Evolutionary conservation across 2,797 vertebrate species (phyloP).

Genomic region (Danio kyathit): DNA sequence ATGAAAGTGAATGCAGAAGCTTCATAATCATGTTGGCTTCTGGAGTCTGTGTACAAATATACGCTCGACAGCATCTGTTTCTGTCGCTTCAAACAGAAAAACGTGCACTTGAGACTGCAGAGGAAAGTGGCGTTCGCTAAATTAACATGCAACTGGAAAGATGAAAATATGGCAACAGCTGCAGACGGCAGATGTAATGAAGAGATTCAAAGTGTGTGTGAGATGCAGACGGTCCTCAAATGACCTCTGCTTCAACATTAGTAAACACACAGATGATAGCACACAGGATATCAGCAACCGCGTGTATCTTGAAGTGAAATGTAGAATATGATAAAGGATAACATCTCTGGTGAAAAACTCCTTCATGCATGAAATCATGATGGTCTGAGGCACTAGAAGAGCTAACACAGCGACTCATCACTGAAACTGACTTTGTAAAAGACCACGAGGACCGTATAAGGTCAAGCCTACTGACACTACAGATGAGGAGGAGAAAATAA

Average conservation of each 20-base stretch:
- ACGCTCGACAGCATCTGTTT: conserved; percentile 18
- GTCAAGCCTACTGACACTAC: neutral
- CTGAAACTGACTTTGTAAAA: neutral
- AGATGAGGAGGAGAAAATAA: neutral
- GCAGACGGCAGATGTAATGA: conserved; percentile 22
- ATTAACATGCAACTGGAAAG: neutral
- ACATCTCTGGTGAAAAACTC: no score
- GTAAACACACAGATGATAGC: neutral
- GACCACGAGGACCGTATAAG: neutral
- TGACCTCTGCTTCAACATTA: neutral
- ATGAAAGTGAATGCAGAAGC: conserved; percentile 11
- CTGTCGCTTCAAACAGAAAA: conserved; percentile 24
- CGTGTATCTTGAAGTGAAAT: neutral
- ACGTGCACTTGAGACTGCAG: conserved; percentile 15
- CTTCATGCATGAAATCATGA: no score
- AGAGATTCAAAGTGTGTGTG: neutral
- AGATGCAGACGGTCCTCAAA: neutral
- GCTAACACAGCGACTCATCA: no score
- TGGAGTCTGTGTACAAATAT: conserved; percentile 20
- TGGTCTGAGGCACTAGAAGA: neutral
- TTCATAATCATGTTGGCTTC: conserved; percentile 6
- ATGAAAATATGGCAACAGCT: conserved; percentile 22
- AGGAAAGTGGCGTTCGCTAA: neutral
- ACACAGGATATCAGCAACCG: neutral
- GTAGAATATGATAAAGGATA: neutral